A percentile compares a stretch with the other conserved stretches of the same genome.
phyloP scores from a whole-genome alignment of 2,113 vertebrate species.

The Hydropotes inermis region DNA sequence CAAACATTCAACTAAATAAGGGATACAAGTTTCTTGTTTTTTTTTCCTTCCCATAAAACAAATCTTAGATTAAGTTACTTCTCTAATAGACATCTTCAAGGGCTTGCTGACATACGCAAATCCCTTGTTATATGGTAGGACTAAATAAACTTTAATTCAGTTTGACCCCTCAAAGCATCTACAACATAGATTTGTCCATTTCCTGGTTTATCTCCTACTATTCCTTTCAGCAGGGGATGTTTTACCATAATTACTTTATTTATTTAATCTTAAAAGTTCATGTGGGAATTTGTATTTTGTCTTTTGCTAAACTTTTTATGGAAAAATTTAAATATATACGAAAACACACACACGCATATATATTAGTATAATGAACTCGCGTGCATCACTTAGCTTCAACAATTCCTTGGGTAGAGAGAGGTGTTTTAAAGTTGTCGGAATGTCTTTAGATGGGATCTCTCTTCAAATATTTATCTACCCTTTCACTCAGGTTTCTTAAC shows the following conservation, averaged over 20 bases:
- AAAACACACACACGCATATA: not conserved
- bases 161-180: not conserved
- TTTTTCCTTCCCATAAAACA: not conserved
- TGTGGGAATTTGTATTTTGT: not conserved
- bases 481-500: not conserved
- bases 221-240: not conserved
- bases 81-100: not conserved
- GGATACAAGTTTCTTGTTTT: not conserved
- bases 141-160: not conserved
- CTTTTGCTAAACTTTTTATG: not conserved
- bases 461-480: slow-evolving; percentile 3
- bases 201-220: not conserved
- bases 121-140: not conserved
- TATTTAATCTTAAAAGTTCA: slow-evolving; percentile 19
- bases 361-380: not conserved
- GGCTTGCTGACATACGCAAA: not conserved
- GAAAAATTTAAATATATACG: not conserved
- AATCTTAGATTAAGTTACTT: slow-evolving; percentile 7
- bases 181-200: not conserved
- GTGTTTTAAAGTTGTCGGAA: slow-evolving; percentile 16
- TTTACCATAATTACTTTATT: not conserved
- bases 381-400: not conserved
- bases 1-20: not conserved
- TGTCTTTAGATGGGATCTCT: not conserved
- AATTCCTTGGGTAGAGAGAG: not conserved